Evolutionary conservation across 2,888 invertebrate genomes (phyloP).

Genomic region (Adelognathus sp.): DNA sequence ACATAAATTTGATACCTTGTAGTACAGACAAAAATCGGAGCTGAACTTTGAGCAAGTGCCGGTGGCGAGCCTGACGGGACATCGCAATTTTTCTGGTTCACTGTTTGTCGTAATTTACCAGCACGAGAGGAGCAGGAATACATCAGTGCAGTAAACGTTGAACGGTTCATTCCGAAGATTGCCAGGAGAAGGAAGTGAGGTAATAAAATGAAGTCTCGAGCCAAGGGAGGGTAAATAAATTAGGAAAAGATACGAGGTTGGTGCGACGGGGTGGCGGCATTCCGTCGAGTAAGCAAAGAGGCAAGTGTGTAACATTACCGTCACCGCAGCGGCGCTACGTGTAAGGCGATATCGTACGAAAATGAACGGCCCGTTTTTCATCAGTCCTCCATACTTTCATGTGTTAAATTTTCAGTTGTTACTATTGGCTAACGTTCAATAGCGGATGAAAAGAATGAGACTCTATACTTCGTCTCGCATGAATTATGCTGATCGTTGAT

Average conservation of each 20-base stretch:
- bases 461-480: no score
- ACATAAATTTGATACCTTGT: constrained; percentile 53
- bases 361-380: constrained; percentile 30
- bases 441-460: neutral
- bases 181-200: constrained; percentile 12
- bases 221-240: constrained; percentile 62
- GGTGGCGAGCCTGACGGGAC: neutral
- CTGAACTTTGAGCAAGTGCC: constrained; percentile 31
- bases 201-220: constrained; percentile 5
- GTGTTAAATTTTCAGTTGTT: constrained; percentile 17
- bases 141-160: constrained; percentile 39
- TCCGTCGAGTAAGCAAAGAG: constrained; percentile 25
- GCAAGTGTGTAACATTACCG: constrained; percentile 11
- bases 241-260: constrained; percentile 60
- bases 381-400: neutral
- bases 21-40: constrained; percentile 31
- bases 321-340: neutral
- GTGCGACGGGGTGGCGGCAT: constrained; percentile 23
- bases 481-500: neutral
- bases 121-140: constrained; percentile 40
- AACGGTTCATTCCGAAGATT: constrained; percentile 58
- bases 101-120: constrained; percentile 42
- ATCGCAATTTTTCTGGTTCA: constrained; percentile 29
- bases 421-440: constrained; percentile 24
- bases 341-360: constrained; percentile 33